These are phyloP conservation scores for Calliphora vicina DNA, from an alignment of 1,140 invertebrate species.

Conservation along the genomic window DNA sequence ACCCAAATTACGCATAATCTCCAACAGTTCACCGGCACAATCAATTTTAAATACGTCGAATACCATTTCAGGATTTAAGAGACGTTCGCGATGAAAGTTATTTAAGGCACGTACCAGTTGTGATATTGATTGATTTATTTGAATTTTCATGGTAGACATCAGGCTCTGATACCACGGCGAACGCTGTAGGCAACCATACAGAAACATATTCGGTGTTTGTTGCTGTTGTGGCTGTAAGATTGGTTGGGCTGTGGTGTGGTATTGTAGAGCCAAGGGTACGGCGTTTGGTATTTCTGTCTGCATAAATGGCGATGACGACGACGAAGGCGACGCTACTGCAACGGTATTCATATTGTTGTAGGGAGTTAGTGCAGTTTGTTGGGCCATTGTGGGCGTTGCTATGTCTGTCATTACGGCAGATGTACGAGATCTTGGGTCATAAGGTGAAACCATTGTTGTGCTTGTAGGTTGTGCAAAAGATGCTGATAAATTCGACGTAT, in stretches of 20 bases:
- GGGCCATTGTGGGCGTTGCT: not conserved
- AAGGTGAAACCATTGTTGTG: not conserved
- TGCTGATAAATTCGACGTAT: not conserved
- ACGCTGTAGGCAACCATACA: conserved; percentile 35
- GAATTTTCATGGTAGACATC: conserved; percentile 37
- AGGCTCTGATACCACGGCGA: conserved; percentile 38
- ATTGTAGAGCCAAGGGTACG: not conserved
- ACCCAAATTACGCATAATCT: conserved; percentile 38
- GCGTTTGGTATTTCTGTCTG: not conserved
- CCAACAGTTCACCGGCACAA: conserved; percentile 36
- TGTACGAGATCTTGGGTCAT: conserved; percentile 27
- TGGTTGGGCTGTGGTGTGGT: not conserved
- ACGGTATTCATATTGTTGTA: not conserved
- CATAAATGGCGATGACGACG: not conserved
- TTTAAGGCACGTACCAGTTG: conserved; percentile 37
- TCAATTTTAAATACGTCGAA: conserved; percentile 40
- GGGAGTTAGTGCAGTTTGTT: not conserved
- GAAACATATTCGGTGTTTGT: conserved; percentile 39
- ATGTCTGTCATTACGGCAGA: not conserved
- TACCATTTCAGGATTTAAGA: conserved; percentile 20
- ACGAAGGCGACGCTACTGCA: not conserved
- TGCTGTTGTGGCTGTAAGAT: not conserved
- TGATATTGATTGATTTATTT: conserved; percentile 39
- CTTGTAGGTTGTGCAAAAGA: not conserved
- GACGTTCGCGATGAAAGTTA: conserved; percentile 35